Base-by-base conservation (phyloP, 2,113 vertebrate species). In the Oncorhynchus keta region DNA sequence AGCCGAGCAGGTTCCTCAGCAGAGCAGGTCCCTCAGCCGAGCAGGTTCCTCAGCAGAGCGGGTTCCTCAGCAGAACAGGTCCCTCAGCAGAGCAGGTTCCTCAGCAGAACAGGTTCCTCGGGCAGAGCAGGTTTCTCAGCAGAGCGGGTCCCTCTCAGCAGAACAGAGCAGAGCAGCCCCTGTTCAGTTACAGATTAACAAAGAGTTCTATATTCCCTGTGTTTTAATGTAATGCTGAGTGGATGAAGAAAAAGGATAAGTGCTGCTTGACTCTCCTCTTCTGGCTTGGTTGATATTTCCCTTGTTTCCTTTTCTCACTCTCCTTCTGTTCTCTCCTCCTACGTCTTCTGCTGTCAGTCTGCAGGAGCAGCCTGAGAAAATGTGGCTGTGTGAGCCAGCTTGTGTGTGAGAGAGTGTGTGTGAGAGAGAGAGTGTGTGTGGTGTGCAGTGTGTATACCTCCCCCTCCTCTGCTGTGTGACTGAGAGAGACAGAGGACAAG, bases 401-500 rank as follows among this genome's bases (percentile, higher is more conserved):
- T 45, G 39, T 45, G 8, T 45, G 39, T 9, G 39, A 8, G 35
- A 39, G 35, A 39, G 35, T 39, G 35, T 39, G 35, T 39, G 35
- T 39, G 39, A 45, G 39, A 45, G 39, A 45, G 39, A 45, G 39
- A 9, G 39, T 45, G 39, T 45, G 39, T 45, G 39, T 45, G 39
- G 9, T 2, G 39, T 45, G 9, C 0, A 39, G 2, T 59, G 72
- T 66, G 73, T 72, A 72, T 72, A 66, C 67, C 86, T 84, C 86
- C 88, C 86, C 90, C 86, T 82, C 84, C 79, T 85, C 81, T 86
- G 62, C 55, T 76, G 76, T 79, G 68, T 77, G 71, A 84, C 79
- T 59, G 75, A 90, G 90, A 89, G 91, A 93, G 90, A 91, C 89
- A 92, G 91, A 92, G 91, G 89, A 93, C 90, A 93, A 92, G 93